Conservation (phyloP, 2,797 vertebrate genomes). For the Erithacus rubecula region DNA sequence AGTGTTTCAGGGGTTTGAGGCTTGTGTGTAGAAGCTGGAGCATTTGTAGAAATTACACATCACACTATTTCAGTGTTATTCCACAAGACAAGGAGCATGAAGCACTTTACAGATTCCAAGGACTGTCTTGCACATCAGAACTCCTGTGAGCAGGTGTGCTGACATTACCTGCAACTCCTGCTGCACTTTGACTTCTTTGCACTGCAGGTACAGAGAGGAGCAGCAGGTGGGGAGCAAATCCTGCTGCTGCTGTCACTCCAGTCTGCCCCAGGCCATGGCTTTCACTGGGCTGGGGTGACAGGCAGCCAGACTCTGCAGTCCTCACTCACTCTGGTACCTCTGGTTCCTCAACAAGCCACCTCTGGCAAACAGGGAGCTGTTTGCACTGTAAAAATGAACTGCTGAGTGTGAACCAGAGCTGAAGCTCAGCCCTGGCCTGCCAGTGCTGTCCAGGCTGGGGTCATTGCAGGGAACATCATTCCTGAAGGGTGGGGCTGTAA, state of each 20-base stretch:
- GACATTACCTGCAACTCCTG: neutral
- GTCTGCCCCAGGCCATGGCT: neutral
- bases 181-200: neutral
- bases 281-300: neutral
- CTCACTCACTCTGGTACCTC: fast-evolving
- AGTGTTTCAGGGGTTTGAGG: neutral
- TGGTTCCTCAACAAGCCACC: neutral
- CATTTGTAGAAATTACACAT: neutral
- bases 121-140: neutral
- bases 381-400: neutral
- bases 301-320: neutral
- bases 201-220: neutral
- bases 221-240: neutral
- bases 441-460: neutral
- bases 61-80: neutral
- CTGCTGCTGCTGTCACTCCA: neutral
- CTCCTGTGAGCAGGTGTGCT: neutral
- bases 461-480: neutral
- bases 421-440: neutral
- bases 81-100: neutral
- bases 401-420: neutral
- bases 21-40: neutral
- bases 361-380: neutral
- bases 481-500: neutral
- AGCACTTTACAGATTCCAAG: neutral